These are phyloP conservation scores for Petrocephalus sullivani DNA, from an alignment of 2,797 vertebrate species.

Conservation along the genomic window DNA sequence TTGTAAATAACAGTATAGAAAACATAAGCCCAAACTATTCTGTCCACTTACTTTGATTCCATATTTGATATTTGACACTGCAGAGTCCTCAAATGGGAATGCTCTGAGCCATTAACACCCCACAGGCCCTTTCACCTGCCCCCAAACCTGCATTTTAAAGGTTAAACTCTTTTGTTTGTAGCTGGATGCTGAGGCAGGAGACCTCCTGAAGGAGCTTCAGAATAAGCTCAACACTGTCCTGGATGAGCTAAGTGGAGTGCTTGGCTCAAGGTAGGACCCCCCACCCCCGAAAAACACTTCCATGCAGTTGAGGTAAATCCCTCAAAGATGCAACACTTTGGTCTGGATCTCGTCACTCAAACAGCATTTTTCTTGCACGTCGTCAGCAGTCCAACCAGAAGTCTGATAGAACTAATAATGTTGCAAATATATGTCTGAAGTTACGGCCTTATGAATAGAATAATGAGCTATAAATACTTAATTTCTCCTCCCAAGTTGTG, in stretches of 20 bases:
- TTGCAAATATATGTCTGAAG: not conserved
- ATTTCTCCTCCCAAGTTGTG: not conserved
- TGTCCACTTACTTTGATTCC: not conserved
- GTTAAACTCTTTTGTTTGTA: constrained; percentile 47
- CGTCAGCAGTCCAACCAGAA: not conserved
- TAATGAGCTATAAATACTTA: not conserved
- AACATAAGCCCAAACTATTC: not conserved
- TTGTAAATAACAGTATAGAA: not conserved
- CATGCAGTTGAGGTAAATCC: not conserved
- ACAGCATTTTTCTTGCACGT: not conserved
- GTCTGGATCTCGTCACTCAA: not conserved
- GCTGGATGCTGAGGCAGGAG: constrained; percentile 90
- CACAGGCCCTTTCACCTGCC: not conserved
- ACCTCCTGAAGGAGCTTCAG: constrained; percentile 88
- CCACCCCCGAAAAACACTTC: not conserved
- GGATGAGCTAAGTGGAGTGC: constrained; percentile 83
- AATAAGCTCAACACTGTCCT: constrained; percentile 83
- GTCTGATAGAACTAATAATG: not conserved
- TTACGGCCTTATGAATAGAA: not conserved
- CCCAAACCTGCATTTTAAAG: not conserved
- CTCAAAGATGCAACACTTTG: not conserved
- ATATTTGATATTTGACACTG: not conserved
- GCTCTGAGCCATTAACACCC: not conserved
- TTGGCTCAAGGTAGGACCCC: constrained; percentile 77
- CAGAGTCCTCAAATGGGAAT: not conserved